phyloP scores from a whole-genome alignment of 2,888 invertebrate species.

The Ryuthela nishihirai region DNA sequence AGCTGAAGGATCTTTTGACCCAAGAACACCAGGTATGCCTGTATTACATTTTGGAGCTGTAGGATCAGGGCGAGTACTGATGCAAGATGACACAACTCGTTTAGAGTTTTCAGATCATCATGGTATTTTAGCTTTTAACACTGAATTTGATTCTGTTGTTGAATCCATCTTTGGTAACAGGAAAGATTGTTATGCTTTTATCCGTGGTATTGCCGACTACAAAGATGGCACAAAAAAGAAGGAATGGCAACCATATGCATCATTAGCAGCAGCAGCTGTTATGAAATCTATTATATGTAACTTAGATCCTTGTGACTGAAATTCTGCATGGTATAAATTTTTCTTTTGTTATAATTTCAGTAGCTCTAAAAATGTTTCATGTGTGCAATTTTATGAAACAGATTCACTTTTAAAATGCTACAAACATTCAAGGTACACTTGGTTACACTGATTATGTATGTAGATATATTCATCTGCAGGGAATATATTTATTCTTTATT shows the following conservation, averaged over 20 bases:
- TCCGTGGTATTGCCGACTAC: conserved; percentile 86
- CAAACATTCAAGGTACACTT: no score
- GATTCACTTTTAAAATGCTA: no score
- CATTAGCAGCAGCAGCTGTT: conserved; percentile 86
- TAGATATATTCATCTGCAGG: no score
- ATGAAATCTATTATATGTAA: conserved; percentile 83
- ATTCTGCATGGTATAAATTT: no score
- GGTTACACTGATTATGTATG: no score
- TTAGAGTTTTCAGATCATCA: conserved; percentile 80
- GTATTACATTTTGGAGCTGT: conserved; percentile 69
- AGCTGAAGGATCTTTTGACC: conserved; percentile 43
- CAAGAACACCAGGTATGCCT: conserved; percentile 56
- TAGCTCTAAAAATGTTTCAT: no score
- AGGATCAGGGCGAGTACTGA: conserved; percentile 75
- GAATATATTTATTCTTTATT: no score
- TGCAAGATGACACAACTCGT: conserved; percentile 72
- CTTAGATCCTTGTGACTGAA: conserved; percentile 62
- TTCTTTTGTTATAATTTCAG: no score
- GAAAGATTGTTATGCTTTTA: conserved; percentile 71
- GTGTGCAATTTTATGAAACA: no score
- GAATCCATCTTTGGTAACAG: conserved; percentile 79
- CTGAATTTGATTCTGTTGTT: conserved; percentile 90
- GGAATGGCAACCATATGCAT: conserved; percentile 95
- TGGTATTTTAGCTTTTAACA: conserved; percentile 84
- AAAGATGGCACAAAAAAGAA: conserved; percentile 85